Percentiles rank a stretch among this genome's conserved stretches.
These are phyloP conservation scores for Synanthedon tipuliformis DNA, from an alignment of 2,888 invertebrate genomes.

Conservation along the genomic window DNA sequence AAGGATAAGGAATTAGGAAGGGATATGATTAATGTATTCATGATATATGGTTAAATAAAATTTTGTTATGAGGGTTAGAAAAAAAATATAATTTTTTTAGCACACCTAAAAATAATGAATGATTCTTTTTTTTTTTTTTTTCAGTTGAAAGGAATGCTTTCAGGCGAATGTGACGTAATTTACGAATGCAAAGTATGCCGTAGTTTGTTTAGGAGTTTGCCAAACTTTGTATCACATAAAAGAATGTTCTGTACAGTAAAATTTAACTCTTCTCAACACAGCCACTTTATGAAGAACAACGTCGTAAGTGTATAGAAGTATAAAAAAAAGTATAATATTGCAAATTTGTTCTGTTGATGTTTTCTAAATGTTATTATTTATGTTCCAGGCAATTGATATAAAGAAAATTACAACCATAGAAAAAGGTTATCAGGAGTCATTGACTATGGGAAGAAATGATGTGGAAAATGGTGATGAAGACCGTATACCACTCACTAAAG, in stretches of 20 bases:
- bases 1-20: too few species aligned
- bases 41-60: too few species aligned
- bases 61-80: too few species aligned
- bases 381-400: constrained; percentile 46
- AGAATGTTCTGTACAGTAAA: constrained; percentile 80
- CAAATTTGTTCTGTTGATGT: background rate
- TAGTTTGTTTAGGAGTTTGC: constrained; percentile 86
- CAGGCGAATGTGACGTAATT: constrained; percentile 87
- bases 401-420: constrained; percentile 61
- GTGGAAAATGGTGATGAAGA: constrained; percentile 20
- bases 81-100: too few species aligned
- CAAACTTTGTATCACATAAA: constrained; percentile 91
- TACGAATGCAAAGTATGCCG: constrained; percentile 91
- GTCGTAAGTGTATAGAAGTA: constrained; percentile 46
- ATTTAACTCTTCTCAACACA: constrained; percentile 56
- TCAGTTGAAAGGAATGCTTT: constrained; percentile 79
- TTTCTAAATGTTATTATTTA: constrained; percentile 1
- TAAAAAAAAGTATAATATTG: too few species aligned
- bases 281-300: constrained; percentile 50
- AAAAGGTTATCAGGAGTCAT: constrained; percentile 49
- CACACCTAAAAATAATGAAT: too few species aligned
- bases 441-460: constrained; percentile 30
- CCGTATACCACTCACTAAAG: constrained; percentile 59
- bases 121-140: constrained; percentile 24
- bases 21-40: too few species aligned